phyloP scores from a whole-genome alignment of 2,797 vertebrate species.

The Botia kubotai region DNA sequence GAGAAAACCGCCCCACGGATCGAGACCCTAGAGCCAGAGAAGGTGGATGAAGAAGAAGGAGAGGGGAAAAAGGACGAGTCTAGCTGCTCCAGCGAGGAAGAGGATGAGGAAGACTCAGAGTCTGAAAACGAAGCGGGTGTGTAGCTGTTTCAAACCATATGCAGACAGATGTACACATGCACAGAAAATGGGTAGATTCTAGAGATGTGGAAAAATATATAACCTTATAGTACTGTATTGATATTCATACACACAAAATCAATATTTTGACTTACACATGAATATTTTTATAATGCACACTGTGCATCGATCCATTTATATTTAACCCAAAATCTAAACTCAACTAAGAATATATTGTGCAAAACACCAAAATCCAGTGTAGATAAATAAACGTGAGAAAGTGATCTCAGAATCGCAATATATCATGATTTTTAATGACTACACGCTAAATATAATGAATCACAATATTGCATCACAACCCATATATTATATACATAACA shows the following conservation, averaged over 20 bases:
- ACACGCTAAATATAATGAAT: background rate
- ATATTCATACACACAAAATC: too few relatives aligned
- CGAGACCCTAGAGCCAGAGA: slow-evolving; percentile 94
- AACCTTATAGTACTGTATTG: too few relatives aligned
- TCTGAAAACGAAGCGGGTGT: slow-evolving; percentile 95
- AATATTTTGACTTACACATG: too few relatives aligned
- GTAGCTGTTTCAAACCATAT: background rate
- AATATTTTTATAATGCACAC: too few relatives aligned
- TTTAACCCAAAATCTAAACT: too few relatives aligned
- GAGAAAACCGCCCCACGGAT: slow-evolving; percentile 90
- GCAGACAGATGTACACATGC: background rate
- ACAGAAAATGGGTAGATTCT: background rate
- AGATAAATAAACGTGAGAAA: too few relatives aligned
- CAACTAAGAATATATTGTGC: too few relatives aligned
- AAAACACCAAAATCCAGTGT: too few relatives aligned
- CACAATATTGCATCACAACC: background rate
- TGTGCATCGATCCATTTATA: too few relatives aligned
- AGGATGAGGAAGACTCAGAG: slow-evolving; percentile 97
- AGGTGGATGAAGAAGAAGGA: slow-evolving; percentile 93
- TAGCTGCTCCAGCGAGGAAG: slow-evolving; percentile 98
- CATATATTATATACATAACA: background rate
- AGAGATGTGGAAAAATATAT: too few relatives aligned
- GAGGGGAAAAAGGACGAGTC: slow-evolving; percentile 98
- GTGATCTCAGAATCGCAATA: background rate
- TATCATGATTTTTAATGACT: background rate